Percentiles rank a stretch among this genome's conserved stretches.
Evolutionary conservation across 2,113 vertebrate genomes (phyloP).

Genomic region (Tupaia tana): DNA sequence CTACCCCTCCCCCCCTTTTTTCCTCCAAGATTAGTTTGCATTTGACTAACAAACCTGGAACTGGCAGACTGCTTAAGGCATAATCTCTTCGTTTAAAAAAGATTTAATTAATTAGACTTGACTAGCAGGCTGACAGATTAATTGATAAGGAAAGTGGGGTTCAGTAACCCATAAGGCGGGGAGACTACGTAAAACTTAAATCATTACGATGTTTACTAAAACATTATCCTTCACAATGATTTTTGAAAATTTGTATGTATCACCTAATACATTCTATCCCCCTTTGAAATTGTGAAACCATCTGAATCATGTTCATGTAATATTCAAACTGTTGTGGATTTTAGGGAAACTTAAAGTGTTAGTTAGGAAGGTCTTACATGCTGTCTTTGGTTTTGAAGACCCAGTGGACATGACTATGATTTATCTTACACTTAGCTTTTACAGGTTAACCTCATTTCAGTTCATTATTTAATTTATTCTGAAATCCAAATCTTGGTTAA

Average conservation of each 20-base stretch:
- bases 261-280: not conserved
- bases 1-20: not conserved
- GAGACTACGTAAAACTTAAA: conserved; percentile 64
- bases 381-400: conserved; percentile 4
- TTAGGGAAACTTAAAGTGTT: not conserved
- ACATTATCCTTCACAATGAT: not conserved
- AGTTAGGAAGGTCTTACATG: not conserved
- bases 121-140: conserved; percentile 80
- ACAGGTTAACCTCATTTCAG: not conserved
- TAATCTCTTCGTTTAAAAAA: conserved; percentile 85
- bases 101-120: conserved; percentile 83
- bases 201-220: conserved; percentile 65
- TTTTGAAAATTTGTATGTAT: not conserved
- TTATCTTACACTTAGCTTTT: not conserved
- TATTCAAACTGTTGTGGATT: not conserved
- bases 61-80: conserved; percentile 78
- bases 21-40: conserved; percentile 65
- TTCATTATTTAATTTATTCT: conserved; percentile 20
- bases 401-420: not conserved
- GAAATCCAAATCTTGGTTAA: not conserved
- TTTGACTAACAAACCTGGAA: conserved; percentile 70
- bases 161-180: conserved; percentile 68
- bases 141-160: conserved; percentile 83
- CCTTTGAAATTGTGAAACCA: not conserved
- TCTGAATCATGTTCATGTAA: not conserved